Conservation (phyloP, 1,140 invertebrate species). For the Drosophila seguyi region DNA sequence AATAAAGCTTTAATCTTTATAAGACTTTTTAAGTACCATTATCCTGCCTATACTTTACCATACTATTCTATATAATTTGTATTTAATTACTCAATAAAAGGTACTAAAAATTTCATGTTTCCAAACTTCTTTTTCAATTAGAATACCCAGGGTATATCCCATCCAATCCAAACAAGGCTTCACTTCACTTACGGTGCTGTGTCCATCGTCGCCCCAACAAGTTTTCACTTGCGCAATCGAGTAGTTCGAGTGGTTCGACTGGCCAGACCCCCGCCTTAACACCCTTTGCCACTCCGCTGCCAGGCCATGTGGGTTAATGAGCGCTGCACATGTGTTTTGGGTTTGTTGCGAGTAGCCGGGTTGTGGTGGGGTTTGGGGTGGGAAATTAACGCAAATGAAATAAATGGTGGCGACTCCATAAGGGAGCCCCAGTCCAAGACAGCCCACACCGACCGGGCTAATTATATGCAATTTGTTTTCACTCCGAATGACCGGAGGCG, state of each 20-base stretch:
- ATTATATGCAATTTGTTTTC: slow-evolving; percentile 62
- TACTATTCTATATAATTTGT: too few species aligned
- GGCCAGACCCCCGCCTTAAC: slow-evolving; percentile 31
- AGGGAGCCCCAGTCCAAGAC: slow-evolving; percentile 17
- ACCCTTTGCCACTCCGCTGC: slow-evolving; percentile 11
- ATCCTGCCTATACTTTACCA: not conserved
- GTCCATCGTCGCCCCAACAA: slow-evolving; percentile 46
- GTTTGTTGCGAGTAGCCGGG: not conserved
- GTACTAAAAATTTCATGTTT: not conserved
- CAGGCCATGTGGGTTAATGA: slow-evolving; percentile 50
- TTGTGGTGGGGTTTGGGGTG: slow-evolving; percentile 6
- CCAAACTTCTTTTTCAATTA: not conserved
- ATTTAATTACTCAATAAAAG: not conserved
- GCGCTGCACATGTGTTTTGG: slow-evolving; percentile 32
- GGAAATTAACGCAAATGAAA: slow-evolving; percentile 51
- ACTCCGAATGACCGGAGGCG: slow-evolving; percentile 30
- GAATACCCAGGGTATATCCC: slow-evolving; percentile 23
- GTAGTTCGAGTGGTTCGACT: slow-evolving; percentile 36
- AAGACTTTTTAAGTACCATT: not conserved
- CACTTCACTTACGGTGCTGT: slow-evolving; percentile 18
- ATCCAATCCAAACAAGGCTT: slow-evolving; percentile 14
- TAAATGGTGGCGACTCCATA: slow-evolving; percentile 37
- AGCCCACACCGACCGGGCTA: slow-evolving; percentile 31
- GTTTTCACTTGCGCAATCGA: slow-evolving; percentile 57
- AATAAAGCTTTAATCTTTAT: too few species aligned